Evolutionary conservation across 2,888 invertebrate genomes (phyloP).

Genomic region (Drosophila ezoana): DNA sequence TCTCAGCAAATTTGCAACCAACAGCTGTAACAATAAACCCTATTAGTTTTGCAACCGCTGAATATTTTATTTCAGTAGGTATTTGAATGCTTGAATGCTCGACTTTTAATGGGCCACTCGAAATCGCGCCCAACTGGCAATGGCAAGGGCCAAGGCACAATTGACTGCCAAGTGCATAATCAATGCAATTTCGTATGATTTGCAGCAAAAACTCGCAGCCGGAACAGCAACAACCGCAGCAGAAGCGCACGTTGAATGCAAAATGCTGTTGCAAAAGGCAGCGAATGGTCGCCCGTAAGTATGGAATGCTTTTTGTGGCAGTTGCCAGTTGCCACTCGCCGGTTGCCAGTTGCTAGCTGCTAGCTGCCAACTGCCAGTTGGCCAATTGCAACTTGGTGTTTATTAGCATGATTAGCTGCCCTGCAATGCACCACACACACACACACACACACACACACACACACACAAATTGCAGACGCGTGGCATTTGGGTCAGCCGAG

Average conservation of each 20-base stretch:
- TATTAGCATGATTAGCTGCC: constrained; percentile 76
- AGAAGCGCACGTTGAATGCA: constrained; percentile 39
- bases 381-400: constrained; percentile 73
- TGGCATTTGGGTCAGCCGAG: constrained; percentile 66
- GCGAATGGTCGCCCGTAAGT: constrained; percentile 52
- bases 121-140: constrained; percentile 60
- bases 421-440: constrained; percentile 38
- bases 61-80: too few relatives aligned
- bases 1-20: too few relatives aligned
- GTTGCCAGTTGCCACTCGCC: constrained; percentile 9
- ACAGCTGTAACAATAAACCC: too few relatives aligned
- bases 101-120: constrained; percentile 54
- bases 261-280: constrained; percentile 32
- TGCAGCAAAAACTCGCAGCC: constrained; percentile 29
- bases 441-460: constrained; percentile 4
- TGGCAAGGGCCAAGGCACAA: constrained; percentile 59
- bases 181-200: constrained; percentile 75
- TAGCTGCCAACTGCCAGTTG: constrained; percentile 21
- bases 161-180: constrained; percentile 79
- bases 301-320: constrained; percentile 65
- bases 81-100: constrained; percentile 1
- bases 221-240: constrained; percentile 1
- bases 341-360: constrained; percentile 3
- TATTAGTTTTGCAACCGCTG: too few relatives aligned
- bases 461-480: constrained; percentile 66